These are phyloP conservation scores for Ctenomys sociabilis DNA, from an alignment of 2,113 vertebrate genomes.

Conservation along the genomic window DNA sequence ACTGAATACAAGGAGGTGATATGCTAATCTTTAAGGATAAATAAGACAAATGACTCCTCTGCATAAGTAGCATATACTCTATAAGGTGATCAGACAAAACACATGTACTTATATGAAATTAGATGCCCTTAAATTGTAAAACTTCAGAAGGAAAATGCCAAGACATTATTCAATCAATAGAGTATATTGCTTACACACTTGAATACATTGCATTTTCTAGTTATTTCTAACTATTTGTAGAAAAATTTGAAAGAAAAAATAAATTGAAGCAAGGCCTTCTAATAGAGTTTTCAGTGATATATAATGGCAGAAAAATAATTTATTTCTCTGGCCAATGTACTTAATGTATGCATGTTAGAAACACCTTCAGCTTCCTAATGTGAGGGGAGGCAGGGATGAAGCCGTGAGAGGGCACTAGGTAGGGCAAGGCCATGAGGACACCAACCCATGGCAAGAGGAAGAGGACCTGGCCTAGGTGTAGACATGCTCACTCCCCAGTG, in stretches of 20 bases:
- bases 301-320: neutral
- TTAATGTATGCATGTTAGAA: neutral
- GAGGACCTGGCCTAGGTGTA: neutral
- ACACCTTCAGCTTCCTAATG: neutral
- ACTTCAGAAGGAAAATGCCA: neutral
- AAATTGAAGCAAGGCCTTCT: neutral
- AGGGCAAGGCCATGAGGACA: neutral
- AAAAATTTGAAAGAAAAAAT: slow-evolving; percentile 25
- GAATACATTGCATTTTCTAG: neutral
- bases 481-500: rapidly evolving
- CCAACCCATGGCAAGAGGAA: rapidly evolving
- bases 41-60: neutral
- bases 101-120: neutral
- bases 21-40: neutral
- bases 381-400: neutral
- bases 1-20: neutral
- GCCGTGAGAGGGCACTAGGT: no score
- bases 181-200: neutral
- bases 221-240: neutral
- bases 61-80: neutral
- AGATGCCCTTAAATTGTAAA: neutral
- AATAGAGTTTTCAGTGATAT: neutral
- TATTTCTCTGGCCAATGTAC: neutral
- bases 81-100: neutral
- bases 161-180: neutral